Evolutionary conservation across 1,140 invertebrate genomes (phyloP), one percentile per base, ranked within the genome.

Genomic region (Drosophila miranda): DNA sequence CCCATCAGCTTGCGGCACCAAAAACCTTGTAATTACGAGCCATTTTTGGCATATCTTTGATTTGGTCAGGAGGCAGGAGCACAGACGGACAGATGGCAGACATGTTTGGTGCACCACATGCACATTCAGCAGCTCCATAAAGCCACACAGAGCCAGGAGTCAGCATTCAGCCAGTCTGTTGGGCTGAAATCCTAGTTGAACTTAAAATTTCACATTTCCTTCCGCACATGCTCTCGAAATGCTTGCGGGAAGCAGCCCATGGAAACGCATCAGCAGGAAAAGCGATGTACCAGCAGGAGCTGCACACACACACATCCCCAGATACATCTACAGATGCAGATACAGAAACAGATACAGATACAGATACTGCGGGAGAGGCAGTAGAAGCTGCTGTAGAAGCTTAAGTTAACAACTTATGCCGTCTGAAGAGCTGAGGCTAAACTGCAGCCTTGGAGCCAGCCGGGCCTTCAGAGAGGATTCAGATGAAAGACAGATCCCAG

Each of bases 321-420:
- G 57, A 73, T 42, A 71, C 45, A 59, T 30, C 19, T 34, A 6
- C 34, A 45, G 26, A 43, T 56, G 13, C n/a, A 9, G 34, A 46
- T 48, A 28, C 59, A 48, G 30, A 41, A 38, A n/a, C 23, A 9
- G 26, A 43, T 48, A 38, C 59, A 48, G 30, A 41, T 46, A n/a
- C 23, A 9, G 26, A 43, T 48, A 42, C 59, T 42, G 30, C 44
- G 51, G 58, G 46, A 56, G 34, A 44, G 66, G 51, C 71, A 60
- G 52, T 34, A 67, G 52, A 75, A 75, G 72, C 72, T 75, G 61
- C 62, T 75, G 50, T 44, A 49, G 62, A 54, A 77, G 82, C 82
- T 86, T 86, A 87, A 86, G 77, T 87, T 87, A 87, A 81, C 82
- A 87, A 84, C 81, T 84, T 84, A 81, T 77, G 77, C 68, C 76